Evolutionary conservation across 2,113 vertebrate species (phyloP).

Genomic region (Pagrus major): DNA sequence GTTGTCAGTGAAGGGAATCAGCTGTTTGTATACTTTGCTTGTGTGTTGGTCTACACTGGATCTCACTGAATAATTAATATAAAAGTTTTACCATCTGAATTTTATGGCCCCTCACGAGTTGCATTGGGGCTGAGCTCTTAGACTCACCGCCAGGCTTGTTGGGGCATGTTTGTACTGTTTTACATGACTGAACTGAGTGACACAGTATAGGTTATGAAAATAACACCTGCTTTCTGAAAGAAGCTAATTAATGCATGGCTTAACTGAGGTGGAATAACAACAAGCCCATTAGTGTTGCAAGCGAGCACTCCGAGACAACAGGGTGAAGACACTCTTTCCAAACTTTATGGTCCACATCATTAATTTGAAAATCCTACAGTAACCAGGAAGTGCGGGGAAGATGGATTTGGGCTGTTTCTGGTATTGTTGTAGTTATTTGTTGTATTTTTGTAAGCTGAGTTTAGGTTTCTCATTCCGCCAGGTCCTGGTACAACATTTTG

Average conservation of each 20-base stretch:
- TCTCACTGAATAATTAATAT: constrained; percentile 53
- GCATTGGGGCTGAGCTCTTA: constrained; percentile 29
- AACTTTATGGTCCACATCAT: constrained; percentile 46
- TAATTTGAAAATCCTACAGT: constrained; percentile 32
- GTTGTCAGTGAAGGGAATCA: constrained; percentile 34
- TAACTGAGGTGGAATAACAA: constrained; percentile 60
- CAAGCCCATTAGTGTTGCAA: constrained; percentile 60
- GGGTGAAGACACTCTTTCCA: constrained; percentile 40
- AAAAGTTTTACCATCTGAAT: constrained; percentile 26
- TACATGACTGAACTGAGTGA: constrained; percentile 63
- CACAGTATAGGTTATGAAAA: constrained; percentile 55
- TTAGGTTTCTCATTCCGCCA: neutral
- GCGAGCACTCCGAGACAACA: constrained; percentile 18
- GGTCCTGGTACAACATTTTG: neutral
- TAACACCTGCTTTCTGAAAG: constrained; percentile 65
- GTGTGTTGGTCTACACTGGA: constrained; percentile 8
- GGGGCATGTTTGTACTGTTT: constrained; percentile 66
- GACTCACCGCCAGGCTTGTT: constrained; percentile 29
- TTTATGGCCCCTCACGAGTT: constrained; percentile 39
- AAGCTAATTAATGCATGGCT: constrained; percentile 63
- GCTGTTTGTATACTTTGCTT: constrained; percentile 36
- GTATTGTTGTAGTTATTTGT: neutral
- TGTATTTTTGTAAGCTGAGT: neutral
- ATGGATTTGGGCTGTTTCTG: neutral
- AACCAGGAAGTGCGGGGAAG: constrained; percentile 5